Conservation (phyloP, 2,888 invertebrate genomes). For the Orchestes rusci region DNA sequence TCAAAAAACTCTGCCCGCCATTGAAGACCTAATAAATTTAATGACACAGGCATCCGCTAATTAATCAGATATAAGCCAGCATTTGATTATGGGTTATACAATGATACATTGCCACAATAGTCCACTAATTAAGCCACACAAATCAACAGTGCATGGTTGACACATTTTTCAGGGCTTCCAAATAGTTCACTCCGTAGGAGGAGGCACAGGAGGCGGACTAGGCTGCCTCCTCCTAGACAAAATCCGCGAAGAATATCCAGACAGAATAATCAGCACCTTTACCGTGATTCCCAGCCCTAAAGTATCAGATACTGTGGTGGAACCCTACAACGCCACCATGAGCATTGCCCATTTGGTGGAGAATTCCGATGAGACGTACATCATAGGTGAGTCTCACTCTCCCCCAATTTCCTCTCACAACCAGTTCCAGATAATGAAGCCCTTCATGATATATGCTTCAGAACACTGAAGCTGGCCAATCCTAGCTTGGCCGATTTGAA, state of each 20-base stretch:
- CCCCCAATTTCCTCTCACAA: too few relatives aligned
- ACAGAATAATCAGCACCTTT: constrained; percentile 68
- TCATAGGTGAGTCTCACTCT: too few relatives aligned
- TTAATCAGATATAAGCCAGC: too few relatives aligned
- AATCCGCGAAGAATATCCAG: constrained; percentile 70
- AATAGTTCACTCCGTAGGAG: constrained; percentile 65
- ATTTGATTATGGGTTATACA: too few relatives aligned
- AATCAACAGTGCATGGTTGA: too few relatives aligned
- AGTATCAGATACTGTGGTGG: constrained; percentile 59
- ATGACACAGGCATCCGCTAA: too few relatives aligned
- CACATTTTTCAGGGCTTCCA: constrained; percentile 57
- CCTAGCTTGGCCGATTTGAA: constrained; percentile 53
- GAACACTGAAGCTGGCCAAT: constrained; percentile 51
- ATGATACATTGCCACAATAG: too few relatives aligned
- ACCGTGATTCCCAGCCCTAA: constrained; percentile 62
- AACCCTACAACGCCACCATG: constrained; percentile 56
- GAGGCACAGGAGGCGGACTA: constrained; percentile 72
- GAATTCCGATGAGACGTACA: constrained; percentile 55
- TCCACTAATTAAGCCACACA: too few relatives aligned
- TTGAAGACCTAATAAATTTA: too few relatives aligned
- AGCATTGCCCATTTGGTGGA: constrained; percentile 53
- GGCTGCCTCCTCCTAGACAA: constrained; percentile 59
- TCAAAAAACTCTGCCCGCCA: too few relatives aligned
- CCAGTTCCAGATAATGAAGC: constrained; percentile 50
- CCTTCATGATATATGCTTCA: constrained; percentile 53